Conservation (phyloP, 1,140 invertebrate genomes). For the Lanistes nyassanus region DNA sequence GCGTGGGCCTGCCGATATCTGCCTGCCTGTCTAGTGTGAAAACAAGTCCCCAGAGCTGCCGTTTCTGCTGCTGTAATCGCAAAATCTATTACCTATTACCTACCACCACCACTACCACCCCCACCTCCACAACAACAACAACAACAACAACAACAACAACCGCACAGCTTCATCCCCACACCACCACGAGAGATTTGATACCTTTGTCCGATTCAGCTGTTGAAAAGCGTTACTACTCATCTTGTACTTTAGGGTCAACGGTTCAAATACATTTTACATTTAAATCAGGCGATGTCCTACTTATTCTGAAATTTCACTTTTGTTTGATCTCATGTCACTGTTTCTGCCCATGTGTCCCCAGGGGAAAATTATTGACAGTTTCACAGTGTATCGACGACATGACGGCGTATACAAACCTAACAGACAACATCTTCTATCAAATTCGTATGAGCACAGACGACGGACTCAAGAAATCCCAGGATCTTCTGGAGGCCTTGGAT, state of each 20-base stretch:
- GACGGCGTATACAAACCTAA: conserved; percentile 49
- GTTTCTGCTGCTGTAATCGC: no score
- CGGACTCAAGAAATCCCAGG: conserved; percentile 15
- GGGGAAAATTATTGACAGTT: conserved; percentile 12
- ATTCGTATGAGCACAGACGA: conserved; percentile 27
- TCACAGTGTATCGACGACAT: conserved; percentile 51
- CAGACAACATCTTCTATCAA: conserved; percentile 35
- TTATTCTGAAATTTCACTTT: neutral
- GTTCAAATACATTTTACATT: neutral
- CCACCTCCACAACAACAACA: neutral
- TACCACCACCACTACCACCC: neutral
- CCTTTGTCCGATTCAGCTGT: no score
- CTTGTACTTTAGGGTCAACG: no score
- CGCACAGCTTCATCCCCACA: neutral
- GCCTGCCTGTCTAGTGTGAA: no score
- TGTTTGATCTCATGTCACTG: no score
- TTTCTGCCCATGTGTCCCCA: neutral
- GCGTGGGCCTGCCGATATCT: no score
- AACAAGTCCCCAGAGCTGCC: no score
- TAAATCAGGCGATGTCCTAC: neutral
- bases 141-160: neutral
- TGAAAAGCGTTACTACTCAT: no score
- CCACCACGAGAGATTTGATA: no score
- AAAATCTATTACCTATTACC: no score
- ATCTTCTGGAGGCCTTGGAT: conserved; percentile 22